Evolutionary conservation across 2,888 invertebrate species (phyloP).

Genomic region (Aphidius colemani): DNA sequence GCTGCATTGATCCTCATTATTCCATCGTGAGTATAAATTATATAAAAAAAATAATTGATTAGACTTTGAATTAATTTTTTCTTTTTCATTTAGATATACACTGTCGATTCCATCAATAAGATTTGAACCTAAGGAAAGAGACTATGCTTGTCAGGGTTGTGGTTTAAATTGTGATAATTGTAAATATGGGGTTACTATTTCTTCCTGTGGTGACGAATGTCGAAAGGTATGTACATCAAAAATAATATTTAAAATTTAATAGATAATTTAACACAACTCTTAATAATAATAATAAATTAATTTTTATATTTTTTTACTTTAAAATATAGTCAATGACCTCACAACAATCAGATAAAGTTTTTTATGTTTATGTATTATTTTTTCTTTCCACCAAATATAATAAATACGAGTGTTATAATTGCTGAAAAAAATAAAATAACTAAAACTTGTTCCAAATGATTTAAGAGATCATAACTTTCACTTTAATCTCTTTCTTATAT

Average conservation of each 20-base stretch:
- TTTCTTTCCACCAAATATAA: no score
- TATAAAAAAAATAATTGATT: background rate
- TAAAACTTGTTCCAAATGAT: no score
- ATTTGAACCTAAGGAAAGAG: constrained; percentile 36
- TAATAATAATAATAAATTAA: no score
- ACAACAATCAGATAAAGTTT: no score
- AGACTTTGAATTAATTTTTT: background rate
- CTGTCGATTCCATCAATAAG: constrained; percentile 41
- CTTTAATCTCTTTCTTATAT: no score
- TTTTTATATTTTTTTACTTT: no score
- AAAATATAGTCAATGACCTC: no score
- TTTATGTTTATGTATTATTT: no score
- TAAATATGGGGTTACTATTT: constrained; percentile 40
- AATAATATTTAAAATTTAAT: background rate
- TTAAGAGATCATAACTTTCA: no score
- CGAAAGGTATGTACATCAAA: constrained; percentile 40
- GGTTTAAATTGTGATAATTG: constrained; percentile 45
- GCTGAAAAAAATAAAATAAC: no score
- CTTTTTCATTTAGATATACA: background rate
- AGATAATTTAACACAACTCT: background rate
- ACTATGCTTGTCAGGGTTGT: constrained; percentile 41
- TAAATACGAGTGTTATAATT: no score
- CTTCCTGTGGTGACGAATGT: constrained; percentile 47
- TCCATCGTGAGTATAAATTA: constrained; percentile 40
- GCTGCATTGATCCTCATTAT: constrained; percentile 36